Base-by-base conservation (phyloP, 2,797 vertebrate genomes). In the Sebastes alutus region DNA sequence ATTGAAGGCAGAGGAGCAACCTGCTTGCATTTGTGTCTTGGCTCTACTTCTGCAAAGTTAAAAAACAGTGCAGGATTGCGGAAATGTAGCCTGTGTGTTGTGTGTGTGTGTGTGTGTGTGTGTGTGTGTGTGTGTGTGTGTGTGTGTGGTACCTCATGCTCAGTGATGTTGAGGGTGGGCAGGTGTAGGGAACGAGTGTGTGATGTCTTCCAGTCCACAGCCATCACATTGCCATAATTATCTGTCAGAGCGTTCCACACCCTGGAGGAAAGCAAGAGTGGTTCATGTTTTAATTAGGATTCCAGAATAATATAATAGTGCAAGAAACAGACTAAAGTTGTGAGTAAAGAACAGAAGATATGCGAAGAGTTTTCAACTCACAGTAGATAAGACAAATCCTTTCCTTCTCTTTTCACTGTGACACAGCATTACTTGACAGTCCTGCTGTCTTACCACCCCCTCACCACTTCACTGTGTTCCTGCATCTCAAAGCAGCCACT, bases 191-290 rank as follows among this genome's bases (percentile, higher is more conserved):
- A 94, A 86, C 98, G 97, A 23, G 97, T 98, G 86, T 98, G 97
- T n/a, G 99, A 99, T 3, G 97, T 98, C 83, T 98, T 99, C 99
- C 99, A 99, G 94, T 99, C 97, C 82, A 99, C 97, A 2, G 99
- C 97, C 98, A 99, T 99, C 83, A 99, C 98, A 0, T 99, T 98
- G 72, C 98, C 98, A 25, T 97, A 99, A 90, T 99, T 99, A 92
- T 98, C 97, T 0, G 98, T 99, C 91, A 99, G 91, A 76, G 98
- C 95, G 80, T 98, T 99, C 99, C 99, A 99, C 80, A 99, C 97
- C 90, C 99, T 99, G 73, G 29, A 83, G 77, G 32, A 75, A 35
- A 71, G n/a, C 3, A 49, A 60, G 52, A 66, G 52, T 2, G 22
- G 9, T n/a, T 63, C 0, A 10, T 16, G 55, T 22, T 14, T 29